Conservation (phyloP, 2,888 invertebrate species). For the Brenthis hecate region DNA sequence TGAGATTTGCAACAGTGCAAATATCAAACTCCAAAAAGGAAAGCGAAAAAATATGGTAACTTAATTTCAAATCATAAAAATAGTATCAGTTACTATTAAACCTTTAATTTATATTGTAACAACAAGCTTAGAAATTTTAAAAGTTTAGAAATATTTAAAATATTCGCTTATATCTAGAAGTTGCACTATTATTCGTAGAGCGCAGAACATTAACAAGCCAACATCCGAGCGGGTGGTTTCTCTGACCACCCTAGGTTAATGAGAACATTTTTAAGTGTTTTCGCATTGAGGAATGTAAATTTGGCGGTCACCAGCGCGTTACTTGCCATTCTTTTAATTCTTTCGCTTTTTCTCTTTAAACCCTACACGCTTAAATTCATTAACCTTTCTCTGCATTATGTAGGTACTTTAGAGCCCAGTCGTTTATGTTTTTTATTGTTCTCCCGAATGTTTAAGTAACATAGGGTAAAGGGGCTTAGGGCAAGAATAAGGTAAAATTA, state of each 20-base stretch:
- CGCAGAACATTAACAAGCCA: constrained; percentile 42
- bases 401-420: constrained; percentile 58
- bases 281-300: constrained; percentile 82
- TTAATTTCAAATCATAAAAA: no score
- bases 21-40: no score
- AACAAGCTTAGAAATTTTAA: no score
- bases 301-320: constrained; percentile 71
- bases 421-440: constrained; percentile 59
- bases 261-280: constrained; percentile 79
- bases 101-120: no score
- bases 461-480: constrained; percentile 27
- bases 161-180: constrained; percentile 23
- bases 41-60: no score
- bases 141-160: constrained; percentile 9
- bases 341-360: constrained; percentile 55
- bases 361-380: constrained; percentile 71
- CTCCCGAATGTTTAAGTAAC: constrained; percentile 40
- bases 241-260: constrained; percentile 77
- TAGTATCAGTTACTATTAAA: no score
- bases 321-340: constrained; percentile 74
- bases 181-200: constrained; percentile 44
- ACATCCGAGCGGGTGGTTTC: constrained; percentile 56
- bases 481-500: constrained; percentile 21
- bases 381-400: constrained; percentile 63
- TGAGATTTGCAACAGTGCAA: no score